Conservation (phyloP, 2,113 vertebrate genomes). For the Grallaria varia region DNA sequence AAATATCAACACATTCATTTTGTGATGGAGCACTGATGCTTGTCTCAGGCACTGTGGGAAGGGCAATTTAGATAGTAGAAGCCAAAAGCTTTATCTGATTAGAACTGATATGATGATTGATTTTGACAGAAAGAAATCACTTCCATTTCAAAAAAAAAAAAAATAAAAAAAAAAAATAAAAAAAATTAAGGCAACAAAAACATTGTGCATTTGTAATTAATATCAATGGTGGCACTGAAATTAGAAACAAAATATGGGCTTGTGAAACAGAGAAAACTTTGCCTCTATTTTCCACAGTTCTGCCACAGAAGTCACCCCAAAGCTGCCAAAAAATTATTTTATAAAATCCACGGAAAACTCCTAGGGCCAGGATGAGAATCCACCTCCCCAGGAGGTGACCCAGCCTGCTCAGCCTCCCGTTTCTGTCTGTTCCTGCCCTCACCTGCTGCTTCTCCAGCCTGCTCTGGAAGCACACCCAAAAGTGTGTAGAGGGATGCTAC, state of each 20-base stretch:
- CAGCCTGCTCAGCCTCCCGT: not conserved
- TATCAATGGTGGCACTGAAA: not conserved
- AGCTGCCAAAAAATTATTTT: not conserved
- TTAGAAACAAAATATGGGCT: not conserved
- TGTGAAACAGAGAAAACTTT: not conserved
- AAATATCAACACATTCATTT: conserved; percentile 68
- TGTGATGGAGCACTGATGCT: conserved; percentile 60
- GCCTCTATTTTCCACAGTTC: not conserved
- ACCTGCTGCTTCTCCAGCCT: not conserved
- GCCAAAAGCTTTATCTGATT: conserved; percentile 73
- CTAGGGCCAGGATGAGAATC: not conserved
- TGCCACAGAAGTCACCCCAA: not conserved
- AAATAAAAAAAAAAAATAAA: not conserved
- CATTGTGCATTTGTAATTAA: not conserved
- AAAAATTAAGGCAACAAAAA: not conserved
- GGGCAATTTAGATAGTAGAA: conserved; percentile 71
- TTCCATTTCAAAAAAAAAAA: conserved; percentile 43
- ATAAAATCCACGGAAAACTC: not conserved
- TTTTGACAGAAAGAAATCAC: conserved; percentile 68
- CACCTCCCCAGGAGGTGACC: not conserved
- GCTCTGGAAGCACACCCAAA: not conserved
- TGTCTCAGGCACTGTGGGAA: conserved; percentile 69
- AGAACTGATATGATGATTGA: conserved; percentile 74
- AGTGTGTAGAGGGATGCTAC: not conserved
- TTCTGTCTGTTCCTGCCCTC: not conserved